Evolutionary conservation across 2,888 invertebrate genomes (phyloP).

Genomic region (Deilephila elpenor): DNA sequence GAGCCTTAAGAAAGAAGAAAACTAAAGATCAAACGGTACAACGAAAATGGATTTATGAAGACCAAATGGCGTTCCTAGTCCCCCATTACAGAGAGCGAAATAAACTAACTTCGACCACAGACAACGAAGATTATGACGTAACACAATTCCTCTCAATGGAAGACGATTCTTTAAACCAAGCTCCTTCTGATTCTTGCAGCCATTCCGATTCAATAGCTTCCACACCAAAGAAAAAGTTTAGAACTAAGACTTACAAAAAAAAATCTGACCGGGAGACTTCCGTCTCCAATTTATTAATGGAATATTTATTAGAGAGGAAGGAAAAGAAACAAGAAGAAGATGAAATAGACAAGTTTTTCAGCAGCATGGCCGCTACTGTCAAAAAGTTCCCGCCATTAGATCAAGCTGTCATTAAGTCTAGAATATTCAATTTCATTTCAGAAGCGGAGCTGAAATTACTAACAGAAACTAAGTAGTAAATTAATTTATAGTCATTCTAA

Average conservation of each 20-base stretch:
- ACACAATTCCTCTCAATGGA: constrained; percentile 29
- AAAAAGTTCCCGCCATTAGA: constrained; percentile 22
- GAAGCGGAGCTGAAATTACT: constrained; percentile 36
- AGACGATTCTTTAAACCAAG: constrained; percentile 29
- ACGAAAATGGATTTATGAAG: constrained; percentile 45
- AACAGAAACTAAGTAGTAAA: not conserved
- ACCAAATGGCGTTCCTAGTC: constrained; percentile 45
- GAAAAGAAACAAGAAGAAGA: constrained; percentile 29
- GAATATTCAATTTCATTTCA: constrained; percentile 44
- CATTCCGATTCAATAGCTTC: constrained; percentile 14
- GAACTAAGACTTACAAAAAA: constrained; percentile 27
- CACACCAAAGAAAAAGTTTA: constrained; percentile 34
- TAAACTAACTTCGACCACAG: constrained; percentile 39
- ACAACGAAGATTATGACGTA: constrained; percentile 36
- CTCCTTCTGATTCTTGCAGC: constrained; percentile 8
- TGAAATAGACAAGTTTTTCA: constrained; percentile 27
- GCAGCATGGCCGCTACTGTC: constrained; percentile 23
- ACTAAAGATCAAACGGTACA: constrained; percentile 43
- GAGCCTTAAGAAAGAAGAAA: constrained; percentile 43
- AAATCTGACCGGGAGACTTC: constrained; percentile 34
- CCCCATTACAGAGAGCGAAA: constrained; percentile 44
- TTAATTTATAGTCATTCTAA: not conserved
- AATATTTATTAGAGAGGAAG: constrained; percentile 39
- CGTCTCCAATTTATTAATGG: constrained; percentile 39
- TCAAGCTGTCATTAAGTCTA: constrained; percentile 40